Base-by-base conservation (phyloP, 2,888 invertebrate genomes). In the Orthosia cruda region DNA sequence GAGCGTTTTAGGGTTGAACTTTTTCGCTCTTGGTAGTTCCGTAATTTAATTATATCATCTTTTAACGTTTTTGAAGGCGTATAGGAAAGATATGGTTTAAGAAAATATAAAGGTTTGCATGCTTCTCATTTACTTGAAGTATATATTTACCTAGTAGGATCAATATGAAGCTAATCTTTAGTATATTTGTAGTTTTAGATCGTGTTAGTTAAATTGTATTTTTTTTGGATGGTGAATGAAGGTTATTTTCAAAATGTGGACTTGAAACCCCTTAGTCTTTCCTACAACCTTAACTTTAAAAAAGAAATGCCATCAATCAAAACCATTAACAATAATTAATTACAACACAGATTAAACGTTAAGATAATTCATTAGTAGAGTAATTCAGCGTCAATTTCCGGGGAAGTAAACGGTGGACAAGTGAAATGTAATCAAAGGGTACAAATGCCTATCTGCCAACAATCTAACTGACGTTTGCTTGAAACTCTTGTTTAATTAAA, bases 351-450 rank as follows among this genome's bases (percentile, higher is more conserved):
- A 77, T 85, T 81, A 87, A 83, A 87, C 86, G 84, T 87, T 65
- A 62, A 65, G 57, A 68, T 77, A 80, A 85, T 86, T 79, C 57
- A 86, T 86, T 85, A 85, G 61, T 83, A 81, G 49, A 55, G 70
- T 83, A 79, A 84, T 81, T 77, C 72, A 67, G 74, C 80, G 78
- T 81, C 80, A 89, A 88, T 87, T 86, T 64, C 64, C 72, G 57
- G 61, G 82, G 87, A 88, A 89, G 81, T 86, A 79, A 84, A 87
- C 72, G 82, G 86, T 87, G 92, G 91, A 91, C 89, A 90, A 90
- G 89, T 91, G 91, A 94, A 94, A 93, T 93, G 81, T 93, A 94
- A 94, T 93, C 92, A 94, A 92, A 93, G 91, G 92, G 92, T 87
- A 89, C 88, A 88, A 86, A 89, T 87, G 87, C 91, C 91, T 89